phyloP scores from a whole-genome alignment of 1,140 invertebrate genomes.

The Calycopis cecrops region DNA sequence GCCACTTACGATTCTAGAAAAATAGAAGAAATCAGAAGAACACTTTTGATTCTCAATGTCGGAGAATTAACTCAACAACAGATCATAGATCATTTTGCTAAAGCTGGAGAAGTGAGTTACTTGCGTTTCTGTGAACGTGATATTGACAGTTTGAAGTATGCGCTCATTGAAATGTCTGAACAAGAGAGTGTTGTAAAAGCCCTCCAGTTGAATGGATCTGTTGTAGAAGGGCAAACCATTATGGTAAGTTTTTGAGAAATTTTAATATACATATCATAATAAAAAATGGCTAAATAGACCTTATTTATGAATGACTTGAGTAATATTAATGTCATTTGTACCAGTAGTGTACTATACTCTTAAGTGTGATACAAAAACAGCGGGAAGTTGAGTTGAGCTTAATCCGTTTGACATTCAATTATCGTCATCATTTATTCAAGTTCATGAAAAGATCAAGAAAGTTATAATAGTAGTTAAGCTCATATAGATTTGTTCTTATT shows the following conservation, averaged over 20 bases:
- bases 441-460: no score
- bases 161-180: constrained; percentile 95
- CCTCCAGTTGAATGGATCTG: constrained; percentile 88
- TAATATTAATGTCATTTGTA: no score
- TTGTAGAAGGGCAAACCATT: constrained; percentile 78
- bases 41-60: constrained; percentile 49
- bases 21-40: constrained; percentile 94
- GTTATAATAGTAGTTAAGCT: background rate
- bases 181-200: constrained; percentile 92
- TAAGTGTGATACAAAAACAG: no score
- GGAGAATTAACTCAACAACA: constrained; percentile 79
- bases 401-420: no score
- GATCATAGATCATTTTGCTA: constrained; percentile 89
- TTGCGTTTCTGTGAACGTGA: constrained; percentile 92
- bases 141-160: constrained; percentile 83
- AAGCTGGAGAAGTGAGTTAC: constrained; percentile 96
- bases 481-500: constrained; percentile 24
- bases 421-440: no score
- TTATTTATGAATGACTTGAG: background rate
- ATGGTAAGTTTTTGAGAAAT: constrained; percentile 40
- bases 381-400: no score
- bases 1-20: constrained; percentile 91
- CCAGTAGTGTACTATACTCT: no score
- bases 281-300: background rate
- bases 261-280: background rate